Base-by-base conservation (phyloP, 2,888 invertebrate species). In the Luffia ferchaultella region DNA sequence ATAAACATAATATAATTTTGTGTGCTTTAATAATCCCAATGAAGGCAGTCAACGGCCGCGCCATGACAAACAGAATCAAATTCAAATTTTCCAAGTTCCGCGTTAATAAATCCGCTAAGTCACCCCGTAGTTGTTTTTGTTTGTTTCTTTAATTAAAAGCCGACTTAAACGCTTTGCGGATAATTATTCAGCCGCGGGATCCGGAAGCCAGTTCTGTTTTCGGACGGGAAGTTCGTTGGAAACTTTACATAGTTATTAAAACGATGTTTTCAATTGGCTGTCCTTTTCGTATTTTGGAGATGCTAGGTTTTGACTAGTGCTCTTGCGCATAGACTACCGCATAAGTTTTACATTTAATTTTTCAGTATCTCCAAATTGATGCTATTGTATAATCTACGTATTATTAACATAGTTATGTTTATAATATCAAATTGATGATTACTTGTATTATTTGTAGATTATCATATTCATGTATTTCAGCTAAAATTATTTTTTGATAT, bases 131-230 rank as follows among this genome's bases (percentile, higher is more conserved):
- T 61, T 67, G 68, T 70, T 76, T 72, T 70, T 75, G 73, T 76
- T 76, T 77, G 73, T 76, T 76, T 75, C 70, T 76, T 68, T 76
- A 77, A 78, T 77, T 75, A 79, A 77, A 77, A 70, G 70, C 61
- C 68, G 67, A 71, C 69, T 73, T 70, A 64, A 70, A 68, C 68
- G 68, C 70, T 70, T 65, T 65, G 64, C 60, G 63, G 69, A 71
- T 76, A 74, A 76, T 76, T 73, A 73, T 68, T 68, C 67, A 64
- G 66, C 65, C 60, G 59, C 60, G 58, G 56, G 62, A 68, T 7
- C 5, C 30, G 30, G 30, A 30, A 30, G 30, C 30, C 30, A n/a
- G 30, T 64, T 64, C 62, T 62, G 64, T 67, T 73, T 73, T 65
- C 57, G 54, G 62, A 62, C 30, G 30, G 30, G 5, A 30, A 30